Base-by-base conservation (phyloP, 2,888 invertebrate genomes). In the Lutraria lutraria region DNA sequence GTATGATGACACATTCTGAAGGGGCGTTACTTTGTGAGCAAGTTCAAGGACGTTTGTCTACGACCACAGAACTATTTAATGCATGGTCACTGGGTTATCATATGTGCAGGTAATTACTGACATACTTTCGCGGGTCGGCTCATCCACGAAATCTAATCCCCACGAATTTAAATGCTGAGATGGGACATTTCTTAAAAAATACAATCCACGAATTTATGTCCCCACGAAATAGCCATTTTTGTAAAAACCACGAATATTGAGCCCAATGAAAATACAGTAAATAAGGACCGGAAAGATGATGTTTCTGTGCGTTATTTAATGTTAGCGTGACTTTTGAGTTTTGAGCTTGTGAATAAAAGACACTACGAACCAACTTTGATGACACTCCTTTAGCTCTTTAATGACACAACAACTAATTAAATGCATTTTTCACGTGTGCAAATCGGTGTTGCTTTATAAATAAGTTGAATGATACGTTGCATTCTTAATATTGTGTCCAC, bases 31-130 rank as follows among this genome's bases (percentile, higher is more conserved):
- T 76, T 16, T 76, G 76, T 34, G 4, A 76, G 13, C 31, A 76
- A 76, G 76, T 76, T 34, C 29, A 76, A 19, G 76, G 31, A 19
- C 34, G 31, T 10, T 16, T 76, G 4, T 13, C 76, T 31, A 31
- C 76, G 31, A 76, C 76, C 2, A 31, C 19, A 16, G 76, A 76
- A 4, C 76, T 76, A 2, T 16, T 31, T 13, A 16, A 13, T 19
- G 76, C 76, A 34, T 76, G 76, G 76, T 19, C 13, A 16, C 12
- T 31, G 6, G 76, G 76, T 34, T 76, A 76, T 16, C 76, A 76
- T 19, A 76, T 76, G 76, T 76, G 76, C 76, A 76, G 76, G 76
- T 76, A 76, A 31, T 13, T 76, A 12, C 34, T 31, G 19, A 34
- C 29, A 31, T 2, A 29, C n/a, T n/a, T n/a, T n/a, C n/a, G n/a